phyloP scores from a whole-genome alignment of 2,888 invertebrate species.

The Trisateles emortualis region DNA sequence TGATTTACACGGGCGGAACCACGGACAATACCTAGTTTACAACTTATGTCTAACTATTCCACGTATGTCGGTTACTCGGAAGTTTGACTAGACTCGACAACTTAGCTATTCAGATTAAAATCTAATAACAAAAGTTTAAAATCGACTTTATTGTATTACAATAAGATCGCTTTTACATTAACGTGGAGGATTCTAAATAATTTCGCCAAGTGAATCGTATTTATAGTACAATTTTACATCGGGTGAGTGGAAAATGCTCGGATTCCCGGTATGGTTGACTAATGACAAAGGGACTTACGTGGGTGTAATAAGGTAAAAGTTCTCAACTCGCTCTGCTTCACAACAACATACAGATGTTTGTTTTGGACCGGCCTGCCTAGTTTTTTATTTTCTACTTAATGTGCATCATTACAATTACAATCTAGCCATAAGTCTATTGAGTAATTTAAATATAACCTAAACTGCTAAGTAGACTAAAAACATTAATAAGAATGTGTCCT shows the following conservation, averaged over 20 bases:
- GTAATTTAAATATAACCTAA: too few species aligned
- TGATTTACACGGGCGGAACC: too few species aligned
- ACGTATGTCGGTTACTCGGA: not conserved
- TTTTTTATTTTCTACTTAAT: too few species aligned
- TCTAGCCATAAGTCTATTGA: too few species aligned
- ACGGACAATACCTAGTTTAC: too few species aligned
- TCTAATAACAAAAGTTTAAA: not conserved
- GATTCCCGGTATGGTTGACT: constrained; percentile 34
- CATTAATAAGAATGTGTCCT: too few species aligned
- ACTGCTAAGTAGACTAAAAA: too few species aligned
- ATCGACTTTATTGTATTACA: not conserved
- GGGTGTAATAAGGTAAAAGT: constrained; percentile 37
- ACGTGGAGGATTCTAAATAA: constrained; percentile 10
- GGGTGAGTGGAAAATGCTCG: constrained; percentile 28
- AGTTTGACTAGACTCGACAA: constrained; percentile 15
- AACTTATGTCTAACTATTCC: not conserved
- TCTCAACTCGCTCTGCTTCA: constrained; percentile 19
- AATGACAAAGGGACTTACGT: constrained; percentile 36
- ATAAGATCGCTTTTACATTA: constrained; percentile 10
- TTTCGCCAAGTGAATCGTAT: constrained; percentile 19
- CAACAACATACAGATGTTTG: constrained; percentile 14
- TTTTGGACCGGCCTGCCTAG: not conserved
- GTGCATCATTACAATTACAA: too few species aligned
- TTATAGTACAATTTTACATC: constrained; percentile 28
- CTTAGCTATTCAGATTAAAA: constrained; percentile 13